These are phyloP conservation scores for Eupsilia transversa DNA, from an alignment of 2,888 invertebrate genomes.

Conservation along the genomic window DNA sequence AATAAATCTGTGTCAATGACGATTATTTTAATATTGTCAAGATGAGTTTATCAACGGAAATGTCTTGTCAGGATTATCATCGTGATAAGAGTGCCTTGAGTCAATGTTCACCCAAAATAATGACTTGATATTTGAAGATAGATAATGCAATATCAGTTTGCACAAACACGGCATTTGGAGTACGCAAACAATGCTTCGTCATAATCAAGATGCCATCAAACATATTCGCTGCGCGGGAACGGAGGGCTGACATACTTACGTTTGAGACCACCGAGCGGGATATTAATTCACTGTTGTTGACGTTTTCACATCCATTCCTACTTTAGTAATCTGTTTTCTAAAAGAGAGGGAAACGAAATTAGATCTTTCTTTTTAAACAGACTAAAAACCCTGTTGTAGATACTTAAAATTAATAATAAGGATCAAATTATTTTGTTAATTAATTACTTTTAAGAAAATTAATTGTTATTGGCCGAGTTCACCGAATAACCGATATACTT, in stretches of 20 bases:
- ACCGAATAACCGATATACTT: slow-evolving; percentile 60
- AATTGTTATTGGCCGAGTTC: slow-evolving; percentile 47
- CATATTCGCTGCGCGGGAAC: slow-evolving; percentile 58
- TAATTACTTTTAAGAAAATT: neutral
- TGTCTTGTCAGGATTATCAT: slow-evolving; percentile 80
- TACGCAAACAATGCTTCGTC: slow-evolving; percentile 85
- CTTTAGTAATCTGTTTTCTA: slow-evolving; percentile 33
- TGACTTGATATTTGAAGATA: slow-evolving; percentile 81
- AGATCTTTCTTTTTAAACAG: slow-evolving; percentile 4
- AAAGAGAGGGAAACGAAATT: neutral
- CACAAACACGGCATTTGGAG: slow-evolving; percentile 87
- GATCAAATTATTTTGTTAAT: neutral
- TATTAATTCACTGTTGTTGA: slow-evolving; percentile 50
- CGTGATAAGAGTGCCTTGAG: slow-evolving; percentile 83
- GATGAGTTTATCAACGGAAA: slow-evolving; percentile 75
- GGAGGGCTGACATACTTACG: slow-evolving; percentile 62
- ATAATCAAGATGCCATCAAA: slow-evolving; percentile 83
- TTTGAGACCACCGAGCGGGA: slow-evolving; percentile 34
- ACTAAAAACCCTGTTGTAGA: neutral
- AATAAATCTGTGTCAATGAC: slow-evolving; percentile 73
- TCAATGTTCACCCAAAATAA: slow-evolving; percentile 87
- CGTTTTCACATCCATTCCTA: slow-evolving; percentile 21
- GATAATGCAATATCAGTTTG: slow-evolving; percentile 81
- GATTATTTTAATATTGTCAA: slow-evolving; percentile 65
- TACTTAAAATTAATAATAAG: neutral